Evolutionary conservation across 2,888 invertebrate genomes (phyloP), one percentile per base, ranked within the genome.

Genomic region (Pseudanteris insignis): DNA sequence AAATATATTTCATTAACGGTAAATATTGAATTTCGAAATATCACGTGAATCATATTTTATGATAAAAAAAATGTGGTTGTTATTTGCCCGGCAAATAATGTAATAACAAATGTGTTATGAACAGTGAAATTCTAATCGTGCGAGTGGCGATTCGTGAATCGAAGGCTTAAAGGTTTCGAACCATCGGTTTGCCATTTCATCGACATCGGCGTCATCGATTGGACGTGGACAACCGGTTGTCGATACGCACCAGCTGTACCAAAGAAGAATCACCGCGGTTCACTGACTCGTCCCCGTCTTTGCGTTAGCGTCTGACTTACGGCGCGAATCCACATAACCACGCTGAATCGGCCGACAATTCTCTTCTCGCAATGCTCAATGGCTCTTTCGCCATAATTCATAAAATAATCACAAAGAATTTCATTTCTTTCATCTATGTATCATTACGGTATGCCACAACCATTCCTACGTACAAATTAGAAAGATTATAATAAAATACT

Each of bases 191-290:
- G 48, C 47, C 50, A 47, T 54, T 50, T 55, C 61, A 37, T 40
- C 34, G 47, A 28, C 40, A 46, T 34, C 54, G 43, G 12, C 55
- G 37, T 33, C 40, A 47, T 41, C 29, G 58, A 53, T 44, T 51
- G 47, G 47, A 53, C 40, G 58, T 47, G 53, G n/a, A 63, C 57
- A 63, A 58, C 63, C 63, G 58, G 58, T 63, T 63, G 63, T 48
- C 63, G 53, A 63, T 63, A 57, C 62, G 57, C 62, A 53, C 62
- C 57, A 57, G 57, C 53, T 63, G 62, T 61, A 55, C 40, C 53
- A 37, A 50, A 54, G 57, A 53, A 63, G 62, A 63, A 63, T 63
- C 62, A 57, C 48, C 48, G 48, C 48, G 62, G 57, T 63, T 57
- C 62, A 63, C 62, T 58, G 62, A 63, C 62, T 63, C 30, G 53